Conservation (phyloP, 1,140 invertebrate genomes). For the Gryon sp. region DNA sequence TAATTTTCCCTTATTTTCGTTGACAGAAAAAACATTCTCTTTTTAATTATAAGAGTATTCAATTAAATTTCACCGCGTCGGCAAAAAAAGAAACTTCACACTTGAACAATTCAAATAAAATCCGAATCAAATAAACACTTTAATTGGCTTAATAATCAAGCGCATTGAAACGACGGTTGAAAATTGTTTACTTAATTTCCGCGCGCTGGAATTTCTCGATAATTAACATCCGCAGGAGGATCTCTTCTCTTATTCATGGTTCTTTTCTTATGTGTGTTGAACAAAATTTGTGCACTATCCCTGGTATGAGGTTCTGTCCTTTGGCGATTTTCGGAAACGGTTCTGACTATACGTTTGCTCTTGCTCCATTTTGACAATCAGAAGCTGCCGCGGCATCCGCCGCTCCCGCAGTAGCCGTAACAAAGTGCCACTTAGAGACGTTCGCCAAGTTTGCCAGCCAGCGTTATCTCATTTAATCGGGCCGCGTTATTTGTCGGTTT, state of each 20-base stretch:
- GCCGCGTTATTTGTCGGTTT: slow-evolving; percentile 72
- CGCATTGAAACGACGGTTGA: slow-evolving; percentile 15
- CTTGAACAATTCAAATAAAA: slow-evolving; percentile 22
- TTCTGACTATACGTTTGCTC: too few species aligned
- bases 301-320: slow-evolving; percentile 31
- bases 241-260: too few species aligned
- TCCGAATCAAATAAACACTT: slow-evolving; percentile 40
- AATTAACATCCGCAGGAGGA: too few species aligned
- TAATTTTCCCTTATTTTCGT: too few species aligned
- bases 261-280: too few species aligned
- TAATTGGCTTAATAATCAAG: slow-evolving; percentile 46
- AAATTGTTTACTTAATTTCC: slow-evolving; percentile 51
- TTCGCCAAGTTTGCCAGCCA: slow-evolving; percentile 64
- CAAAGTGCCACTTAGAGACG: slow-evolving; percentile 71
- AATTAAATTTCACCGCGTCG: slow-evolving; percentile 9
- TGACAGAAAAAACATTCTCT: neutral
- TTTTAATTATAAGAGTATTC: neutral
- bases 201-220: slow-evolving; percentile 27
- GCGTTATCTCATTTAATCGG: slow-evolving; percentile 74
- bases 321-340: slow-evolving; percentile 61
- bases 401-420: slow-evolving; percentile 66
- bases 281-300: too few species aligned
- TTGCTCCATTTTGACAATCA: slow-evolving; percentile 77
- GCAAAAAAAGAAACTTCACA: slow-evolving; percentile 14
- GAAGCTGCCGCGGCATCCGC: slow-evolving; percentile 61